A percentile compares a stretch with the other conserved stretches of the same genome.
Conservation (phyloP, 2,888 invertebrate species). For the Petrolisthes manimaculis region DNA sequence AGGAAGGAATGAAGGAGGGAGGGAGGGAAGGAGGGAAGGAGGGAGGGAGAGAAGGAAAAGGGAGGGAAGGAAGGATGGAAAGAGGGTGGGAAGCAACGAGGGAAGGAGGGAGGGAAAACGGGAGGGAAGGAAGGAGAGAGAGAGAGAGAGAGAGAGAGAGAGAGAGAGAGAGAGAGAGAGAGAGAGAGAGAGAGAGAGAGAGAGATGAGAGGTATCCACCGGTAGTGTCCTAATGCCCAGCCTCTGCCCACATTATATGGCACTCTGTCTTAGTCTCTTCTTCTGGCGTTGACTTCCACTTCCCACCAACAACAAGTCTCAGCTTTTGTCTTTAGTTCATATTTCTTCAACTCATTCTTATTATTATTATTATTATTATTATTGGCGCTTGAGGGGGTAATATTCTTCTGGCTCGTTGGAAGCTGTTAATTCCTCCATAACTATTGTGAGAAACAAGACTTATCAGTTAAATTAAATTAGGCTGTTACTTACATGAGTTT, state of each 20-base stretch:
- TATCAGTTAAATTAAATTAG: too few species aligned
- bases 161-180: neutral
- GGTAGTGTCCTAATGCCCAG: constrained; percentile 13
- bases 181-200: neutral
- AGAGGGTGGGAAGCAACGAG: neutral
- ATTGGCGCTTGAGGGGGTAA: too few species aligned
- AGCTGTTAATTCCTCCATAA: too few species aligned
- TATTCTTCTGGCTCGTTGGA: too few species aligned
- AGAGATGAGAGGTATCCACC: neutral
- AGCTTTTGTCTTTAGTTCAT: too few species aligned
- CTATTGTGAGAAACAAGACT: too few species aligned
- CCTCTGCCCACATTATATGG: constrained; percentile 1
- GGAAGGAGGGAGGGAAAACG: neutral
- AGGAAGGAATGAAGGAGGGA: neutral
- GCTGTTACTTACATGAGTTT: too few species aligned
- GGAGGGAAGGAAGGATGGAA: neutral
- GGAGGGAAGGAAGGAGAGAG: neutral
- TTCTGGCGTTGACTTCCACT: neutral
- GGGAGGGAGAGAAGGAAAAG: neutral
- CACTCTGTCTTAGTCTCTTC: neutral
- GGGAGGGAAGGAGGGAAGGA: neutral
- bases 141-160: constrained; percentile 1
- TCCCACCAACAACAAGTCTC: too few species aligned
- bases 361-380: too few species aligned
- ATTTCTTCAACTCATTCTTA: too few species aligned